phyloP scores from a whole-genome alignment of 1,140 invertebrate species.

The Drosophila jambulina region DNA sequence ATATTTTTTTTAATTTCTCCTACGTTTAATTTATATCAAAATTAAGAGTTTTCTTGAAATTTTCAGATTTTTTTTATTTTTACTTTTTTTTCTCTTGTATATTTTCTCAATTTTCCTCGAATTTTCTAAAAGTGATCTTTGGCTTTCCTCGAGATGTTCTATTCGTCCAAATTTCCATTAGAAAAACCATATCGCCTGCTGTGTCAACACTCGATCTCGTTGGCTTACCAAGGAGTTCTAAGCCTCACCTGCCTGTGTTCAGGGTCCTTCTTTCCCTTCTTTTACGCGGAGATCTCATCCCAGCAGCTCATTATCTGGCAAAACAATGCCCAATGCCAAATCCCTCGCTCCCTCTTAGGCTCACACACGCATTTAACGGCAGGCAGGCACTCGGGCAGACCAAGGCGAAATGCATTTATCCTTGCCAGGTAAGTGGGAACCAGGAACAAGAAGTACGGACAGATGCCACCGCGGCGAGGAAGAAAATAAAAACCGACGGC shows the following conservation, averaged over 20 bases:
- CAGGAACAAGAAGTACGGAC: conserved; percentile 5
- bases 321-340: conserved; percentile 26
- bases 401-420: conserved; percentile 38
- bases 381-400: conserved; percentile 1
- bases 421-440: conserved; percentile 25
- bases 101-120: neutral
- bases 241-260: conserved; percentile 21
- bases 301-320: conserved; percentile 22
- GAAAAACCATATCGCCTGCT: conserved; percentile 9
- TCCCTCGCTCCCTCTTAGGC: conserved; percentile 2
- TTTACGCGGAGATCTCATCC: neutral
- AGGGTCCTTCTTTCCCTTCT: conserved; percentile 18
- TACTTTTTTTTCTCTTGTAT: too few species aligned
- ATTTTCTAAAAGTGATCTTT: neutral
- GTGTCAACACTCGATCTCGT: conserved; percentile 18
- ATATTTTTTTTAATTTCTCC: neutral
- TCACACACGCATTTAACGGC: conserved; percentile 34
- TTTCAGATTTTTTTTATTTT: too few species aligned
- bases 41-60: too few species aligned
- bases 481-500: conserved; percentile 41
- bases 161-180: neutral
- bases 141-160: neutral
- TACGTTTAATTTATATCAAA: too few species aligned
- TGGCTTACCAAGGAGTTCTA: neutral
- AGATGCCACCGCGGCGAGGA: conserved; percentile 17